Percentiles rank a stretch among this genome's conserved stretches.
Conservation (phyloP, 2,888 invertebrate genomes). For the Drosophila crucigera region DNA sequence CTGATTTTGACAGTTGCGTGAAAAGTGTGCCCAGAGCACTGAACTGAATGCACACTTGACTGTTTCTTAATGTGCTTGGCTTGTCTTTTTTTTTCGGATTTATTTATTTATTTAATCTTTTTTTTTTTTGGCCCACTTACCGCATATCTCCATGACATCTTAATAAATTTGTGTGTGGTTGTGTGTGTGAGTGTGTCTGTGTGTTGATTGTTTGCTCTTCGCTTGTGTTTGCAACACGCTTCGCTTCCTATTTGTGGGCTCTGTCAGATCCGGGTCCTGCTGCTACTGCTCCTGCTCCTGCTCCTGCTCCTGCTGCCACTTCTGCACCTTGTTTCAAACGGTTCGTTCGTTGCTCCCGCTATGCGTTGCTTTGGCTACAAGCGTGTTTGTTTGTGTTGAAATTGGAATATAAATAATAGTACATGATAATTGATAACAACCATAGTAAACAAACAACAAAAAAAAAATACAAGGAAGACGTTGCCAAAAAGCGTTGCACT, state of each 20-base stretch:
- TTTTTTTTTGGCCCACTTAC: slow-evolving; percentile 63
- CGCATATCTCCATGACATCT: slow-evolving; percentile 84
- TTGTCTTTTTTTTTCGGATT: background rate
- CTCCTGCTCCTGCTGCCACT: slow-evolving; percentile 1
- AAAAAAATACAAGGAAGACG: slow-evolving; percentile 7
- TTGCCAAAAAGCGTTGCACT: slow-evolving; percentile 30
- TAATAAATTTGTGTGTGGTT: slow-evolving; percentile 42
- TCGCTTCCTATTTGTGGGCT: slow-evolving; percentile 10
- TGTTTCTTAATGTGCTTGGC: background rate
- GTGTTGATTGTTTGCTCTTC: slow-evolving; percentile 11
- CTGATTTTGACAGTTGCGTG: slow-evolving; percentile 47
- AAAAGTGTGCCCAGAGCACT: slow-evolving; percentile 26
- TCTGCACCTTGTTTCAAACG: slow-evolving; percentile 24
- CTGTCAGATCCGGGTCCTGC: slow-evolving; percentile 5
- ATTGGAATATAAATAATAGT: slow-evolving; percentile 54
- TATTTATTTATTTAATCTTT: background rate
- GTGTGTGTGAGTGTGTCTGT: slow-evolving; percentile 1
- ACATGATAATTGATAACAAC: slow-evolving; percentile 30
- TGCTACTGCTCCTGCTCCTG: slow-evolving; percentile 11
- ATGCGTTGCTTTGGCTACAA: slow-evolving; percentile 62
- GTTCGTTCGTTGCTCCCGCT: slow-evolving; percentile 55
- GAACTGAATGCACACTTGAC: slow-evolving; percentile 14
- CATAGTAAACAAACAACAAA: slow-evolving; percentile 1
- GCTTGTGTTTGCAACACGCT: slow-evolving; percentile 28
- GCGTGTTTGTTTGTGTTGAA: slow-evolving; percentile 38